These are phyloP conservation scores for Callopanchax toddi DNA, from an alignment of 2,113 vertebrate species.

Conservation along the genomic window DNA sequence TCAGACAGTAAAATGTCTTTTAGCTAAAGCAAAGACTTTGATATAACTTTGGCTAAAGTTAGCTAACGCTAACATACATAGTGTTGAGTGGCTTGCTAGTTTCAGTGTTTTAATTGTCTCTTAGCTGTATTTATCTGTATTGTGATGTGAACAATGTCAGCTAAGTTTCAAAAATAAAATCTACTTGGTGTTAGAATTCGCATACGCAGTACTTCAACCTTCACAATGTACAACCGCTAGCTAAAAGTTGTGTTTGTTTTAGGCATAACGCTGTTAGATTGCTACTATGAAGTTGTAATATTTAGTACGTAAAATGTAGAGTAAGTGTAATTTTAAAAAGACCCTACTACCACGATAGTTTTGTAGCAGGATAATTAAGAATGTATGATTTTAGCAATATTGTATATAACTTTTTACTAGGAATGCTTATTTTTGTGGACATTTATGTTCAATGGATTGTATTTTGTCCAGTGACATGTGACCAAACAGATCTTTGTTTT, in stretches of 20 bases:
- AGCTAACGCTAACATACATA: conserved; percentile 25
- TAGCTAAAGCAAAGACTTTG: background rate
- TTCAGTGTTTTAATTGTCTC: background rate
- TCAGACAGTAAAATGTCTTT: background rate
- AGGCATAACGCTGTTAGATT: no score
- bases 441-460: no score
- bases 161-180: background rate
- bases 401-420: no score
- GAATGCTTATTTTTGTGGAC: no score
- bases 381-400: no score
- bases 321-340: no score
- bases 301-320: no score
- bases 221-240: background rate
- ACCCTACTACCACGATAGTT: no score
- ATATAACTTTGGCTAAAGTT: conserved; percentile 7
- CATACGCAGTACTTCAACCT: conserved; percentile 25
- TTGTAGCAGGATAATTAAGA: no score
- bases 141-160: background rate
- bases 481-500: background rate
- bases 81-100: background rate
- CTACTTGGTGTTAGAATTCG: background rate
- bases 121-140: background rate
- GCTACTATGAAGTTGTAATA: no score
- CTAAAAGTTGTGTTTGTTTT: conserved; percentile 3
- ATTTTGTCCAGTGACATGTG: no score